These are phyloP conservation scores for Frankliniella intonsa DNA, from an alignment of 2,888 invertebrate genomes.

Conservation along the genomic window DNA sequence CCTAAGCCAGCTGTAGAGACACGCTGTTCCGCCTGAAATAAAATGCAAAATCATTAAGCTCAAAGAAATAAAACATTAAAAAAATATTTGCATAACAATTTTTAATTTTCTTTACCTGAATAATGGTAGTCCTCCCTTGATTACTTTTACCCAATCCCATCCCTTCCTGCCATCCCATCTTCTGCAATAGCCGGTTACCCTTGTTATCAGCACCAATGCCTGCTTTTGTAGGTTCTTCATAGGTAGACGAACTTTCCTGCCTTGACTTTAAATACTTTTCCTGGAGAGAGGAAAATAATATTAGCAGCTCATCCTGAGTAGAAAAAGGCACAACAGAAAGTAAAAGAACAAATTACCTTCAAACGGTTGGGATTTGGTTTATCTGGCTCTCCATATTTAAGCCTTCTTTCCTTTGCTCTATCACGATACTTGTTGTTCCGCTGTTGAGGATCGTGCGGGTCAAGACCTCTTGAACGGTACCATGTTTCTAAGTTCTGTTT, in stretches of 20 bases:
- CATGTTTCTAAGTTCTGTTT: slow-evolving; percentile 72
- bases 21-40: slow-evolving; percentile 56
- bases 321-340: background rate
- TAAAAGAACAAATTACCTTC: slow-evolving; percentile 46
- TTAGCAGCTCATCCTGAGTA: background rate
- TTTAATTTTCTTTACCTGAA: slow-evolving; percentile 58
- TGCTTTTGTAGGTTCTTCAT: slow-evolving; percentile 57
- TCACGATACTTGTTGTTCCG: slow-evolving; percentile 70
- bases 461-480: slow-evolving; percentile 49
- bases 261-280: slow-evolving; percentile 64
- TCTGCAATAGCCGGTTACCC: slow-evolving; percentile 90
- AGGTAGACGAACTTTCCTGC: slow-evolving; percentile 45
- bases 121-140: slow-evolving; percentile 89
- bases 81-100: too few relatives aligned
- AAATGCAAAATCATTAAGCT: slow-evolving; percentile 35
- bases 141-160: slow-evolving; percentile 90
- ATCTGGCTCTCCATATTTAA: slow-evolving; percentile 88
- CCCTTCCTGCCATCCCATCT: slow-evolving; percentile 99
- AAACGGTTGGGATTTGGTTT: slow-evolving; percentile 67
- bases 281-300: slow-evolving; percentile 34
- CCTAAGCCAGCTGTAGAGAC: slow-evolving; percentile 80
- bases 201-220: slow-evolving; percentile 83
- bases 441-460: slow-evolving; percentile 49
- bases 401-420: slow-evolving; percentile 89
- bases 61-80: too few relatives aligned